Base-by-base conservation (phyloP, 2,797 vertebrate genomes). In the Diceros bicornis region DNA sequence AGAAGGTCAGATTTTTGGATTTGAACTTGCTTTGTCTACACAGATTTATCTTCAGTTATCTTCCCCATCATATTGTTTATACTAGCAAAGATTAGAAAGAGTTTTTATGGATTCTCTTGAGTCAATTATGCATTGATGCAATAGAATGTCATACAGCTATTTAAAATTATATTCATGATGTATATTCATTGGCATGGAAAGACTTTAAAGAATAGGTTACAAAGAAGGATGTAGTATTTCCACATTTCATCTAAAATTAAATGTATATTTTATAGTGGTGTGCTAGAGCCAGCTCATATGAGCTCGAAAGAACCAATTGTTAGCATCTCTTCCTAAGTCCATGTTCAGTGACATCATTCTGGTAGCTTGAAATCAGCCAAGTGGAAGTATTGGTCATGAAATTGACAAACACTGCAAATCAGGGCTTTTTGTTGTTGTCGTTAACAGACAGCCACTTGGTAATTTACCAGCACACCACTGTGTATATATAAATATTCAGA, bases 251-350 rank as follows among this genome's bases (percentile, higher is more conserved):
- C 84, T 85, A 61, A 94, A 96, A 95, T 89, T 82, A 68, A 74
- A 20, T 91, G 27, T 92, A 18, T 71, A 55, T 94, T 90, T 89
- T 90, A 82, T 16, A 13, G 68, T 34, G 44, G 32, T 32, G 9
- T 81, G n/a, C 66, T 72, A 55, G 17, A 88, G 25, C 77, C 55
- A 88, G 86, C 44, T 84, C 12, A 7, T 8, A 20, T 6, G 47
- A 68, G 34, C 61, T 93, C 13, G 3, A 7, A 88, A 59, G 79
- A 95, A 74, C 27, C 55, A 66, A 89, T 93, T 95, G 50, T 91
- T 93, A 94, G 47, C n/a, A 90, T 82, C 71, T 95, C 86, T 92
- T 97, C 85, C 41, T 85, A 85, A 81, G 71, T 88, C 68, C 50
- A 1, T 82, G 55, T 91, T 94, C 75, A 68, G n/a, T 89, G 81